Conservation (phyloP, 2,113 vertebrate genomes). For the Lepus timidus region DNA sequence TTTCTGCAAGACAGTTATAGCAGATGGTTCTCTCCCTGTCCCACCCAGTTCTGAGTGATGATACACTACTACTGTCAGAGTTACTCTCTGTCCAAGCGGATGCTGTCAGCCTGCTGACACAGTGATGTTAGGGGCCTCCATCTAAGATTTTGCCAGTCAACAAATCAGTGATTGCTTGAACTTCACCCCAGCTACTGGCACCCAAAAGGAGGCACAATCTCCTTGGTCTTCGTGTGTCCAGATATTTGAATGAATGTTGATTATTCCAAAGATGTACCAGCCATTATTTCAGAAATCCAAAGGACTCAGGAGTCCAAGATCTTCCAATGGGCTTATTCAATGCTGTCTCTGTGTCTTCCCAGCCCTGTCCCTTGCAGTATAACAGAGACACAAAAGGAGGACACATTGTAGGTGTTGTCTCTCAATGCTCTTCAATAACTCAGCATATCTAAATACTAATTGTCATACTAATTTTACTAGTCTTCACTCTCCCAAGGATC, state of each 20-base stretch:
- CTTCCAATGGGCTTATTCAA: background rate
- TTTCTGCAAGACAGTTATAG: background rate
- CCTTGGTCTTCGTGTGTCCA: background rate
- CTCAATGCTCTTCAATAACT: background rate
- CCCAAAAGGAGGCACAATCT: background rate
- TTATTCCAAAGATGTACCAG: background rate
- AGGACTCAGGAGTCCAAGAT: background rate
- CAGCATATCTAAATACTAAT: background rate
- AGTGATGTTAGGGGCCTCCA: background rate
- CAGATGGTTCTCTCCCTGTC: background rate
- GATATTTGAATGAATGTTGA: background rate
- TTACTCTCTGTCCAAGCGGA: background rate
- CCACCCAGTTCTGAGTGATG: background rate
- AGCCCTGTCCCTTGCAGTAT: background rate
- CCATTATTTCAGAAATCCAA: background rate
- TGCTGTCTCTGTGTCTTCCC: background rate
- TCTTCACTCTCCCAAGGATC: background rate
- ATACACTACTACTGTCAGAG: background rate
- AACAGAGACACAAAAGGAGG: background rate
- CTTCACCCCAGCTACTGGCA: background rate
- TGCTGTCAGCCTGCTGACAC: background rate
- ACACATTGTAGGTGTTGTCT: background rate
- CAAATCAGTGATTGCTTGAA: background rate
- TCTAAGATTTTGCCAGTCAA: background rate
- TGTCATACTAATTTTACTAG: background rate